Percentiles rank a stretch among this genome's conserved stretches.
These are phyloP conservation scores for Pardosa pseudoannulata DNA, from an alignment of 2,888 invertebrate genomes.

Conservation along the genomic window DNA sequence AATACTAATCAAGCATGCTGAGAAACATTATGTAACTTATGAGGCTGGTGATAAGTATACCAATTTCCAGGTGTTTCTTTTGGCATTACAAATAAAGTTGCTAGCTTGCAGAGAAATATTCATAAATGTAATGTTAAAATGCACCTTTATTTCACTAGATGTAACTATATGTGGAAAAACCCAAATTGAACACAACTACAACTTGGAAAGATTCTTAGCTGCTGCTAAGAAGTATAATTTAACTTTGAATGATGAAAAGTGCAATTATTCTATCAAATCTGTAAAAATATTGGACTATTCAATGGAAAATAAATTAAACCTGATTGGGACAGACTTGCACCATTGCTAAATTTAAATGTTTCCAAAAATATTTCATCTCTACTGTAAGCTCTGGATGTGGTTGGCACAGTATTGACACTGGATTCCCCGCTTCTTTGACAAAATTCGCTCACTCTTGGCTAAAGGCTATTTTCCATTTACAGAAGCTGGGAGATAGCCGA, in stretches of 20 bases:
- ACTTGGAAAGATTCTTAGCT: conserved; percentile 1
- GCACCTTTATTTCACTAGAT: not conserved
- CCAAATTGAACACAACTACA: conserved; percentile 1
- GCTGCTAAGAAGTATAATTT: conserved; percentile 9
- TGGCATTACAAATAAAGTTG: conserved; percentile 64
- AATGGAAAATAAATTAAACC: conserved; percentile 17
- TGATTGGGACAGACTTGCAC: conserved; percentile 4
- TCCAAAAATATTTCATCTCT: not conserved
- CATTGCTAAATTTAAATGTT: not conserved
- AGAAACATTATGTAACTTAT: conserved; percentile 67
- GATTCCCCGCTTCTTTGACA: conserved; percentile 1
- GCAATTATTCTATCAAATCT: not conserved
- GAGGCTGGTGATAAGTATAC: conserved; percentile 60
- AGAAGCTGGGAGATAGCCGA: no score
- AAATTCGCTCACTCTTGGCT: not conserved
- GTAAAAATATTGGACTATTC: not conserved
- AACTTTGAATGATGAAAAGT: conserved; percentile 30
- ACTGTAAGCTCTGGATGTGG: conserved; percentile 1
- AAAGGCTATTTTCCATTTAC: not conserved
- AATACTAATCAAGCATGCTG: conserved; percentile 32
- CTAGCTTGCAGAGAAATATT: conserved; percentile 59
- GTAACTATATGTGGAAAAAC: conserved; percentile 3
- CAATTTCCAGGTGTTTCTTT: conserved; percentile 67
- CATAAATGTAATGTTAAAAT: conserved; percentile 30
- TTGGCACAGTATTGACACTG: conserved; percentile 21